A percentile compares a stretch with the other conserved stretches of the same genome.
Evolutionary conservation across 1,140 invertebrate species (phyloP).

Genomic region (Pollicipes pollicipes): DNA sequence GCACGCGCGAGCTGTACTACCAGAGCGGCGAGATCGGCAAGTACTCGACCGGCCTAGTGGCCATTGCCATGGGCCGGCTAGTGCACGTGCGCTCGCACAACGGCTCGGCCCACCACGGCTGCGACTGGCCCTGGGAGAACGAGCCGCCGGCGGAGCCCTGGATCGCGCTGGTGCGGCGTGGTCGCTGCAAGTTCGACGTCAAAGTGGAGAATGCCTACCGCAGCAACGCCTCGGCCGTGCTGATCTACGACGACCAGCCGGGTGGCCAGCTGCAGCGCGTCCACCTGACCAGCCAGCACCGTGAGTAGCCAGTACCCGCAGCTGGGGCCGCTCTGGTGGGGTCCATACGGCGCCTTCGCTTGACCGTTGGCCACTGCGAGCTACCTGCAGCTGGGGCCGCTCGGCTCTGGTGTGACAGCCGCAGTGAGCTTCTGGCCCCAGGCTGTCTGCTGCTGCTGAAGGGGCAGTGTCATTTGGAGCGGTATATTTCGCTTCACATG

Average conservation of each 20-base stretch:
- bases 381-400: too few relatives aligned
- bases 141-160: conserved; percentile 30
- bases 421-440: too few relatives aligned
- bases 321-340: too few relatives aligned
- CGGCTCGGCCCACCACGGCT: conserved; percentile 20
- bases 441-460: too few relatives aligned
- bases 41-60: neutral
- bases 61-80: neutral
- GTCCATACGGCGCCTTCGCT: too few relatives aligned
- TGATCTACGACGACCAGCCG: conserved; percentile 55
- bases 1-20: neutral
- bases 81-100: neutral
- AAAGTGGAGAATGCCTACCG: conserved; percentile 53
- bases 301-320: conserved; percentile 16
- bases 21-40: neutral
- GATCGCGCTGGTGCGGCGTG: conserved; percentile 54
- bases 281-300: conserved; percentile 31
- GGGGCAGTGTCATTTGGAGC: too few relatives aligned
- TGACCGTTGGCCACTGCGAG: too few relatives aligned
- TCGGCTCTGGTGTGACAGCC: too few relatives aligned
- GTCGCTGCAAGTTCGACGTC: conserved; percentile 51
- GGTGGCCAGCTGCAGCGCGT: conserved; percentile 45
- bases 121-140: conserved; percentile 5
- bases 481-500: too few relatives aligned
- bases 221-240: conserved; percentile 48